These are phyloP conservation scores for Hippocampus zosterae DNA, from an alignment of 2,113 vertebrate genomes.

Conservation along the genomic window DNA sequence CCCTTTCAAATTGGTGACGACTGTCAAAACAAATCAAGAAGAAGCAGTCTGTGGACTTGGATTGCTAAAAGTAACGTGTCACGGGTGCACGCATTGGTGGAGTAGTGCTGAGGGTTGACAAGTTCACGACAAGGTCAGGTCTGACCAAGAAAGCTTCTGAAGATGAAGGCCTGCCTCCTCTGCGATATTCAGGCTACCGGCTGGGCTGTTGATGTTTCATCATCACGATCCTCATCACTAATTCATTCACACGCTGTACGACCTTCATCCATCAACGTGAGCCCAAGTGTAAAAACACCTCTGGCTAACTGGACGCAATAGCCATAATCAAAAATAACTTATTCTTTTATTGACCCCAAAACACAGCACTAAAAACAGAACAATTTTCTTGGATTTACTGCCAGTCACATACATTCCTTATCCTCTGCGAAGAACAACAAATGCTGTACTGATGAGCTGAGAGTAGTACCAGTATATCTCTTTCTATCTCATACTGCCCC, in stretches of 20 bases:
- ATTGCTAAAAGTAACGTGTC: background rate
- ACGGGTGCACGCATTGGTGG: background rate
- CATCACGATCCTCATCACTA: conserved; percentile 71
- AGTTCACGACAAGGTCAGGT: conserved; percentile 13
- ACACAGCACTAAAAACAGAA: too few relatives aligned
- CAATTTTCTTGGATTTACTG: too few relatives aligned
- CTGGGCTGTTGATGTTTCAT: conserved; percentile 54
- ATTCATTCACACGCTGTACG: conserved; percentile 59
- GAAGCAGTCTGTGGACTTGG: background rate
- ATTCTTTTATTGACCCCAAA: background rate
- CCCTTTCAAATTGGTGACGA: background rate
- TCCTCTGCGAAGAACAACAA: too few relatives aligned
- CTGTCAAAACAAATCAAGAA: background rate
- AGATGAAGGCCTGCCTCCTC: background rate
- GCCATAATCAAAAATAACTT: too few relatives aligned
- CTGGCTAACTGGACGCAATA: conserved; percentile 49
- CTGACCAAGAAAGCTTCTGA: conserved; percentile 8
- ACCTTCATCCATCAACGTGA: conserved; percentile 61
- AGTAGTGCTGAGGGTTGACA: conserved; percentile 20
- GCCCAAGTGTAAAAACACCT: conserved; percentile 68
- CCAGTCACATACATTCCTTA: too few relatives aligned
- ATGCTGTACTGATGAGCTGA: too few relatives aligned
- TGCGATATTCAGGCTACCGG: background rate
- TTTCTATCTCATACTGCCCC: too few relatives aligned
- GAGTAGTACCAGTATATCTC: too few relatives aligned